Conservation (phyloP, 1,140 invertebrate species). For the Pentalonia nigronervosa region DNA sequence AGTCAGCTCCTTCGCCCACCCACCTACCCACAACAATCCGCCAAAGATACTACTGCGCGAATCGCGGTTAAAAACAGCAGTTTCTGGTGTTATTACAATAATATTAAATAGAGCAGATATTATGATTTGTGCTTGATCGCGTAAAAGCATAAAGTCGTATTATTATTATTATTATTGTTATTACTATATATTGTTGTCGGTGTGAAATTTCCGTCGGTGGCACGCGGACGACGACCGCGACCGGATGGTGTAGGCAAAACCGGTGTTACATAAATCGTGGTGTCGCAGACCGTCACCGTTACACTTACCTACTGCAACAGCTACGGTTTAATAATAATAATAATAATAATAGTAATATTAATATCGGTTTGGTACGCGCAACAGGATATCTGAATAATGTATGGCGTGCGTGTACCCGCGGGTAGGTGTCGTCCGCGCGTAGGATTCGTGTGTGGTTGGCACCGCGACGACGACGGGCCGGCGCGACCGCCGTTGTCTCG, state of each 20-base stretch:
- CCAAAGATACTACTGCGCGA: too few species aligned
- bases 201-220: not conserved
- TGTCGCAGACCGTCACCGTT: constrained; percentile 1
- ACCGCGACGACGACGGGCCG: not conserved
- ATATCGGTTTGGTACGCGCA: not conserved
- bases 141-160: not conserved
- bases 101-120: not conserved
- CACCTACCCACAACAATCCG: not conserved
- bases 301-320: not conserved
- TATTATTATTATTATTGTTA: not conserved
- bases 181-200: constrained; percentile 6
- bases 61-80: not conserved
- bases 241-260: constrained; percentile 54
- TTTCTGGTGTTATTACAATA: not conserved
- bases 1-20: too few species aligned
- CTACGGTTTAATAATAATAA: not conserved
- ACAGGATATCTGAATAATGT: not conserved
- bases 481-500: not conserved
- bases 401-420: not conserved
- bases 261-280: constrained; percentile 22
- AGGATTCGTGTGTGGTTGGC: constrained; percentile 29
- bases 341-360: not conserved
- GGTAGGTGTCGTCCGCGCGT: constrained; percentile 45
- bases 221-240: not conserved
- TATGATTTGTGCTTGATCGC: not conserved